Conservation (phyloP, 1,140 invertebrate genomes). For the Lepidurus arcticus region DNA sequence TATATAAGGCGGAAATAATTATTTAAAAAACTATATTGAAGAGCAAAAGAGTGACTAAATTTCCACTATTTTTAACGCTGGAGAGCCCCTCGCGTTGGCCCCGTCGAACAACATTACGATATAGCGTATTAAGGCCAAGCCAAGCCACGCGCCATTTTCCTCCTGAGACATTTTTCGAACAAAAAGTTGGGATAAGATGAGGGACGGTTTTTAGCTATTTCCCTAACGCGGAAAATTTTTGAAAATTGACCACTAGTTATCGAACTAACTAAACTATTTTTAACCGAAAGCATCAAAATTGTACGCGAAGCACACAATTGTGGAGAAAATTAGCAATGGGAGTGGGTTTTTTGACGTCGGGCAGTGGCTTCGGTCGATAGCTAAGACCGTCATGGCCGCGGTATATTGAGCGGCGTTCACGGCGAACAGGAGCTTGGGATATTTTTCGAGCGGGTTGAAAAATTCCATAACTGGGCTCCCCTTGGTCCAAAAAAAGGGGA, state of each 20-base stretch:
- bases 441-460: conserved; percentile 27
- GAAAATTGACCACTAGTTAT: background rate
- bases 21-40: background rate
- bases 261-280: background rate
- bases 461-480: conserved; percentile 30
- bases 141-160: conserved; percentile 7
- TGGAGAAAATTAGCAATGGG: conserved; percentile 17
- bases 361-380: conserved; percentile 23
- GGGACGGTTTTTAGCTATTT: background rate
- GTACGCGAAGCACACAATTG: too few species aligned
- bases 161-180: background rate
- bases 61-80: background rate
- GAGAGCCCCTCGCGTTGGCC: background rate
- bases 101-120: background rate
- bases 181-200: background rate
- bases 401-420: conserved; percentile 23
- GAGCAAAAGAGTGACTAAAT: background rate
- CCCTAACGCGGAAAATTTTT: background rate
- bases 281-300: background rate
- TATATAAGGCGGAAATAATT: too few species aligned
- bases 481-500: conserved; percentile 26
- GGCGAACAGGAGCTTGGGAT: conserved; percentile 23
- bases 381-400: conserved; percentile 25
- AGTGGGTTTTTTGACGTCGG: conserved; percentile 8
- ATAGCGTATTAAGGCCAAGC: conserved; percentile 11